These are phyloP conservation scores for Anarsia innoxiella DNA, from an alignment of 2,888 invertebrate species.

Conservation along the genomic window DNA sequence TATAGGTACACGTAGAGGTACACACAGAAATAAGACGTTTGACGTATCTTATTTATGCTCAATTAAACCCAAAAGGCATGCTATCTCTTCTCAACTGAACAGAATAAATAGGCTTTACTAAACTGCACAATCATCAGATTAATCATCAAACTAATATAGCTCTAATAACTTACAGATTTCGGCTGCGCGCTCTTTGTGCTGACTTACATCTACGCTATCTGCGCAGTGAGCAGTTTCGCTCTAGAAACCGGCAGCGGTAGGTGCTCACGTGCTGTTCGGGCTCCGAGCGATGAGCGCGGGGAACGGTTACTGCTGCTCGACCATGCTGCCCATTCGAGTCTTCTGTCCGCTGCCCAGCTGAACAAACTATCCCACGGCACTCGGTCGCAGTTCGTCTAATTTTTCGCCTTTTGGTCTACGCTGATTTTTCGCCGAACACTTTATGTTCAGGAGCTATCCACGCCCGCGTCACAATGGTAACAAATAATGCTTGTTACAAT, in stretches of 20 bases:
- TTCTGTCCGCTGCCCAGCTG: conserved; percentile 62
- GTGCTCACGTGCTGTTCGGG: conserved; percentile 33
- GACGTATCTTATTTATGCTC: no score
- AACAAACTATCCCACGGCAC: conserved; percentile 57
- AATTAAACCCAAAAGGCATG: no score
- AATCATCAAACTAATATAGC: no score
- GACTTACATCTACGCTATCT: conserved; percentile 63
- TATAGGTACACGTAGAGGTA: neutral
- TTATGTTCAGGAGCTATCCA: no score
- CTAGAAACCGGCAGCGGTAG: conserved; percentile 47
- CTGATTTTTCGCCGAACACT: no score
- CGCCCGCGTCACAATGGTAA: no score
- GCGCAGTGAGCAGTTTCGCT: conserved; percentile 62
- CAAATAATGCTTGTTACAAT: no score
- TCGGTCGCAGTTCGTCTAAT: conserved; percentile 58
- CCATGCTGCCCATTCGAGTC: conserved; percentile 62
- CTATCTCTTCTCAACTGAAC: no score
- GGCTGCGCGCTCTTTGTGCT: conserved; percentile 53
- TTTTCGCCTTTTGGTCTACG: neutral
- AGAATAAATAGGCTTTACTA: no score
- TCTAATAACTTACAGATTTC: conserved; percentile 62
- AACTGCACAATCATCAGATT: no score
- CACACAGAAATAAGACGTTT: no score
- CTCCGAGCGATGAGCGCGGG: conserved; percentile 48
- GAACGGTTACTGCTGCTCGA: conserved; percentile 57